Base-by-base conservation (phyloP, 1,140 invertebrate species). In the Drosophila mauritiana region DNA sequence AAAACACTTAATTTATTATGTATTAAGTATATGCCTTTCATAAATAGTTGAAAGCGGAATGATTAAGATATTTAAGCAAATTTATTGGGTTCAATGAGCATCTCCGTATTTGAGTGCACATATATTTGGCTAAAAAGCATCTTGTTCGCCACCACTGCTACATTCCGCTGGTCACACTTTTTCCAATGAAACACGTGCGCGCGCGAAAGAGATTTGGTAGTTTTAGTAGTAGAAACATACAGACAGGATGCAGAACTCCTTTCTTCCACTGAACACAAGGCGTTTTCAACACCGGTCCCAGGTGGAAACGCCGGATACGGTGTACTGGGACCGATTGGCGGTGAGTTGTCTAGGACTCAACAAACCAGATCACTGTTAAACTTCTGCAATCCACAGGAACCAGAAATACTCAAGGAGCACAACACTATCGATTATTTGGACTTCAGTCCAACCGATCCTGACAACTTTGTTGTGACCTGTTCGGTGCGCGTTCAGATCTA, bases 401-500 rank as follows among this genome's bases (percentile, higher is more conserved):
- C 97, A 51, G 96, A 97, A 5, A 94, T 98, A 45, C 94, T 98
- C 0, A 99, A 98, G 93, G 98, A 99, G 93, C 97, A 97, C 94
- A 97, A 97, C 39, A 94, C 96, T 0, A 97, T 99, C 36, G 97
- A 98, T 91, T 96, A 97, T 83, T 95, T 99, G 54, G 96, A 98
- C 91, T 98, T 99, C 91, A 97, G 97, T 80, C 96, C 97, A 7
- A 93, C 95, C 13, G 95, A 97, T 82, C 97, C 97, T 1, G 94
- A 98, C 93, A 95, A 97, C 91, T 97, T 98, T 93, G 97, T 97
- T 12, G 96, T 98, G 6, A 97, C 98, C 48, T 98, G 96, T 92
- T 98, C 97, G 1, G 96, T 97, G 8, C 94, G 97, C 91, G 96
- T 98, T 80, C 97, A 98, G 92, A 93, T 98, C n/a, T 98, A 98